Evolutionary conservation across 1,140 invertebrate species (phyloP), one percentile per base, ranked within the genome.

Genomic region (Drosophila seguyi): DNA sequence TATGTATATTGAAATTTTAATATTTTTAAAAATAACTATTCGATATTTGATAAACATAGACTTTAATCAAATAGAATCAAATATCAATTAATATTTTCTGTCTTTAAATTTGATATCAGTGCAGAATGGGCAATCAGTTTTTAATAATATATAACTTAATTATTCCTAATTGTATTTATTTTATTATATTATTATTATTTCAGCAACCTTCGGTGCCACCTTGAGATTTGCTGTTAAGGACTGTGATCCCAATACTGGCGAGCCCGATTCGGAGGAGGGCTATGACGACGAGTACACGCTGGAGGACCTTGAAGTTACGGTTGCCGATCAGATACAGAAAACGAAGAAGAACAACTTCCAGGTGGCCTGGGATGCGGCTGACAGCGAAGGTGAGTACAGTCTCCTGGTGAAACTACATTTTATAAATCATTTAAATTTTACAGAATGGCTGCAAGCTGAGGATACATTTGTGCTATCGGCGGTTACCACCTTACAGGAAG

Each of bases 161-260:
- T 34, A 34, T 34, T 34, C 31, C 31, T 13, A 34, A 34, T 34
- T 34, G 11, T 4, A 34, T 34, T 34, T 0, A 34, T 34, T 34
- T 13, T 10, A 31, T 56, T n/a, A n/a, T n/a, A n/a, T n/a, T n/a
- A n/a, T n/a, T n/a, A n/a, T n/a, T n/a, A n/a, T n/a, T n/a, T n/a
- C n/a, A 85, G 96, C 95, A 13, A 97, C 97, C 2, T 98, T 99
- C 93, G 96, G 96, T 31, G 97, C 98, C 13, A 97, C 96, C 4
- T 93, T 99, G 65, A 98, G 98, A 92, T 99, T 99, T 92, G 93
- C 96, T 34, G 98, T 99, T 0, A 97, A 97, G 75, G 99, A 99
- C 93, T 99, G 98, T 93, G 99, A 99, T 94, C 98, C 98, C 0
- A 95, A 95, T 44, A 99, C 98, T 2, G 98, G 98, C 0, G 93